These are phyloP conservation scores for Drosophila yooni DNA, from an alignment of 2,888 invertebrate genomes.

Conservation along the genomic window DNA sequence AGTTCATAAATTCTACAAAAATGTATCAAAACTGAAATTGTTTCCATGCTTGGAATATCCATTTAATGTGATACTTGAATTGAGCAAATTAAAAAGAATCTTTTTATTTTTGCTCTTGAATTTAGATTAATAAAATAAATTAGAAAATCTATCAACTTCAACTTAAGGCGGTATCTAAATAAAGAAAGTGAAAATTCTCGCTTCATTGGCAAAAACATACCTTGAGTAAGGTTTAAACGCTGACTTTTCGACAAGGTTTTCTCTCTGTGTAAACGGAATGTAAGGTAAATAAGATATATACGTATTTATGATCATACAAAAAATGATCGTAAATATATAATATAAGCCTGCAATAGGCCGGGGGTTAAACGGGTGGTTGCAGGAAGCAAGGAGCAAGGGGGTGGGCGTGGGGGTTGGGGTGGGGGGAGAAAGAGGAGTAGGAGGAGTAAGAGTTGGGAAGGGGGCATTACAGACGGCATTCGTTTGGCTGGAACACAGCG, in stretches of 20 bases:
- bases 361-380: background rate
- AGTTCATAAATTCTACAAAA: background rate
- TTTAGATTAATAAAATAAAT: background rate
- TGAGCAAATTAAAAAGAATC: background rate
- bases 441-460: background rate
- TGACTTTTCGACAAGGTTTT: background rate
- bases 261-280: background rate
- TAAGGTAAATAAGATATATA: background rate
- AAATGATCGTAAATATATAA: constrained; percentile 5
- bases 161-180: background rate
- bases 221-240: background rate
- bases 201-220: too few relatives aligned
- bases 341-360: background rate
- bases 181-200: background rate
- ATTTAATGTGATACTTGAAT: background rate
- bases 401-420: accelerated
- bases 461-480: constrained; percentile 30
- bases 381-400: background rate
- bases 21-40: background rate
- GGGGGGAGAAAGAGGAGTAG: background rate
- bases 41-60: background rate
- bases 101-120: background rate
- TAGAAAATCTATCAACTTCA: background rate
- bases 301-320: background rate
- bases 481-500: constrained; percentile 62